Evolutionary conservation across 2,888 invertebrate species (phyloP).

Genomic region (Drosophila testacea): DNA sequence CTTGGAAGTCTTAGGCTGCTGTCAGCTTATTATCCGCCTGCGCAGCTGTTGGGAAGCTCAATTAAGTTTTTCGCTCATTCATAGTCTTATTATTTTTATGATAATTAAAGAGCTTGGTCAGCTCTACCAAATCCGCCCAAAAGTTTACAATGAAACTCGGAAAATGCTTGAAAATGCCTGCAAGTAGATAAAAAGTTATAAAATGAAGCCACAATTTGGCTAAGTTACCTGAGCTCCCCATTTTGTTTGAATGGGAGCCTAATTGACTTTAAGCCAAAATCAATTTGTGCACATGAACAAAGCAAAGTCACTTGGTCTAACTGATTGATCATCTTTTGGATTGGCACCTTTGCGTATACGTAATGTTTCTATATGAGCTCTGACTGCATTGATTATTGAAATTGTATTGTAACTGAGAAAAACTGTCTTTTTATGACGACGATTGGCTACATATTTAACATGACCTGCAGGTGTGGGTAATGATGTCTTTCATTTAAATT

Average conservation of each 20-base stretch:
- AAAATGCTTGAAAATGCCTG: slow-evolving; percentile 2
- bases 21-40: slow-evolving; percentile 51
- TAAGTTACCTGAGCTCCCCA: background rate
- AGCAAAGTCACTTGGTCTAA: slow-evolving; percentile 4
- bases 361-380: background rate
- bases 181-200: slow-evolving; percentile 29
- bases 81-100: slow-evolving; percentile 71
- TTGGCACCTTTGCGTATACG: slow-evolving; percentile 11
- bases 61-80: slow-evolving; percentile 50
- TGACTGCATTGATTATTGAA: too few species aligned
- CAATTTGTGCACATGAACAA: slow-evolving; percentile 64
- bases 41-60: slow-evolving; percentile 58
- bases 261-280: slow-evolving; percentile 62
- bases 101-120: slow-evolving; percentile 61
- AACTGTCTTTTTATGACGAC: too few species aligned
- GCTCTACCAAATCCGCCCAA: slow-evolving; percentile 18
- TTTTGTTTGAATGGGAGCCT: slow-evolving; percentile 17
- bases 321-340: background rate
- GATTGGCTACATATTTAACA: too few species aligned
- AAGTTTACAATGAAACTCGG: background rate
- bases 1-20: slow-evolving; percentile 21
- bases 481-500: too few species aligned
- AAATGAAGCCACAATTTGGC: slow-evolving; percentile 47
- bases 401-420: too few species aligned
- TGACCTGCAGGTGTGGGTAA: too few species aligned